phyloP scores from a whole-genome alignment of 2,797 vertebrate species.

The Zalophus californianus region DNA sequence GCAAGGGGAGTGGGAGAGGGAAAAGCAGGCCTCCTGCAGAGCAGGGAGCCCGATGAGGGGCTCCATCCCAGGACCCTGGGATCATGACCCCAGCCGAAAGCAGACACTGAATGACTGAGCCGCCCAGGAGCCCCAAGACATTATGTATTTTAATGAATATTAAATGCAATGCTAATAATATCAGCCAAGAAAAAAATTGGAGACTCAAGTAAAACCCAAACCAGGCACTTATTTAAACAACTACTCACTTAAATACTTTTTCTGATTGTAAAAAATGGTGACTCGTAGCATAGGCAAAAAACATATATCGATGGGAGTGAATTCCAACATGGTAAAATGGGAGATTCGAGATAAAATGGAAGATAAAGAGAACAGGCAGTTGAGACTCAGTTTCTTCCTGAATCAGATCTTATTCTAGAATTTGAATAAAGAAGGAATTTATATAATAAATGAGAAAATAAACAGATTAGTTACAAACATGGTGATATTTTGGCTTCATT shows the following conservation, averaged over 20 bases:
- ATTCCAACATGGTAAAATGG: background rate
- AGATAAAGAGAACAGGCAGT: background rate
- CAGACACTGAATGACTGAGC: no score
- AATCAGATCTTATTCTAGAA: background rate
- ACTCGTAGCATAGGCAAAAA: background rate
- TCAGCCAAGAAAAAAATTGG: background rate
- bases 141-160: conserved; percentile 16
- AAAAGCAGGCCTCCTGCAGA: no score
- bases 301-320: background rate
- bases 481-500: background rate
- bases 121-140: background rate
- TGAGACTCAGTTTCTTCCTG: background rate
- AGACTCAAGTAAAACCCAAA: conserved; percentile 17
- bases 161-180: background rate
- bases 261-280: background rate
- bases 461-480: background rate
- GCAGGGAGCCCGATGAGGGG: no score
- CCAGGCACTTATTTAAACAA: conserved; percentile 7
- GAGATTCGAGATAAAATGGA: background rate
- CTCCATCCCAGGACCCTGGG: no score
- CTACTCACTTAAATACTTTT: background rate
- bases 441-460: background rate
- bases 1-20: no score
- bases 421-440: conserved; percentile 20
- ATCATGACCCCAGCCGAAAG: no score